Conservation (phyloP, 2,888 invertebrate species). For the Acronicta aceris region DNA sequence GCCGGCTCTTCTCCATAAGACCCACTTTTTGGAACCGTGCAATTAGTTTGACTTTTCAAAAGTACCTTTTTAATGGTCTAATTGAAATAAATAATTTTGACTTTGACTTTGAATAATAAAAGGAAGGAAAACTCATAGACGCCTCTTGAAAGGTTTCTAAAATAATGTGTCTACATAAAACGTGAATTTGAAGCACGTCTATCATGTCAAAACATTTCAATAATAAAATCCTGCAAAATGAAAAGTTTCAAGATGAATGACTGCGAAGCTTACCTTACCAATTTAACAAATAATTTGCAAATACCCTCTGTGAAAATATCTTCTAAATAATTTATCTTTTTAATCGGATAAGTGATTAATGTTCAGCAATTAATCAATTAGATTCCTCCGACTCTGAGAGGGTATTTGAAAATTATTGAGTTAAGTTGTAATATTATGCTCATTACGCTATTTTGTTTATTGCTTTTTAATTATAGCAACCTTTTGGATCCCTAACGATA, state of each 20-base stretch:
- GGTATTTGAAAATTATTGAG: conserved; percentile 23
- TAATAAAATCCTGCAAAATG: conserved; percentile 7
- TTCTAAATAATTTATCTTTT: conserved; percentile 41
- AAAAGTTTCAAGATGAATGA: conserved; percentile 20
- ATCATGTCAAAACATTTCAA: not conserved
- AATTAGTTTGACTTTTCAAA: too few species aligned
- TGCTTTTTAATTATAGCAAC: conserved; percentile 8
- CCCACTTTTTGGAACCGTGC: too few species aligned
- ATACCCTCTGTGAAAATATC: conserved; percentile 11
- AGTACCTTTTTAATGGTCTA: too few species aligned
- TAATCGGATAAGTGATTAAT: conserved; percentile 48
- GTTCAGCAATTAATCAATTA: conserved; percentile 42
- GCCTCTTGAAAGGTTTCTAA: not conserved
- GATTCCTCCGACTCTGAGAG: not conserved
- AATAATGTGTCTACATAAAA: not conserved
- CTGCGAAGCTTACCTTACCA: conserved; percentile 3
- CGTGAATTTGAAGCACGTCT: not conserved
- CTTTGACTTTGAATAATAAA: too few species aligned
- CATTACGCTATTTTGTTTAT: conserved; percentile 35
- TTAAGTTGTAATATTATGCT: conserved; percentile 32
- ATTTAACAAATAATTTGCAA: conserved; percentile 28
- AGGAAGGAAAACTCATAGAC: too few species aligned
- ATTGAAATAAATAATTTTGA: too few species aligned
- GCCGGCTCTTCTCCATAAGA: too few species aligned
- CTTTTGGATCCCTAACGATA: conserved; percentile 1